These are phyloP conservation scores for Latrodectus hesperus DNA, from an alignment of 2,888 invertebrate species.

Conservation along the genomic window DNA sequence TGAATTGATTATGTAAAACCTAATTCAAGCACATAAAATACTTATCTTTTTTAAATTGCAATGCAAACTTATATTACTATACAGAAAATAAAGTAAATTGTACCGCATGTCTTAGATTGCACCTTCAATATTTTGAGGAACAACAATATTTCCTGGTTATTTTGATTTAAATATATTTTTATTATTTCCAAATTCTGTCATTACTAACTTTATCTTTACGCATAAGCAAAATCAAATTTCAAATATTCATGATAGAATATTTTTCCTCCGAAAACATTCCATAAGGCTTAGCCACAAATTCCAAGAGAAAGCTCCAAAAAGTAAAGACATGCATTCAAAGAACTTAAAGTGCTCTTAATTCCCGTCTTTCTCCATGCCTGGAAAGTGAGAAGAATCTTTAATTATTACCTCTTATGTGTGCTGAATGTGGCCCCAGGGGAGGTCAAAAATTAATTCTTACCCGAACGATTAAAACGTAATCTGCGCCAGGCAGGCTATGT, in stretches of 20 bases:
- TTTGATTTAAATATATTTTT: no score
- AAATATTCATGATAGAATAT: background rate
- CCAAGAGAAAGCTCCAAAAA: background rate
- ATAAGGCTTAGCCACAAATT: background rate
- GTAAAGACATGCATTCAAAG: background rate
- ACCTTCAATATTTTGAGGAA: no score
- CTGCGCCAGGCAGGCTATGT: conserved; percentile 51
- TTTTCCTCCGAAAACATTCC: background rate
- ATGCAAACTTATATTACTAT: no score
- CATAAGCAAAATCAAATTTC: background rate
- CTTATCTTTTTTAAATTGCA: no score
- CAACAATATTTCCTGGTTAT: no score
- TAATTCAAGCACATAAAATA: no score
- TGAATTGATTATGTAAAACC: no score
- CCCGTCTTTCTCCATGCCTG: background rate
- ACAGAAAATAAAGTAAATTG: no score
- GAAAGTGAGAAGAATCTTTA: conserved; percentile 19
- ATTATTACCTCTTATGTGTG: conserved; percentile 38
- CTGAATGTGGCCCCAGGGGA: conserved; percentile 22
- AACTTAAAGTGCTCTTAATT: background rate
- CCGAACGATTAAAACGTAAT: conserved; percentile 65
- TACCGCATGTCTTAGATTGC: no score
- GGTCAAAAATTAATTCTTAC: conserved; percentile 64
- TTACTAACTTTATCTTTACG: background rate
- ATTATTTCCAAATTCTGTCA: no score